A percentile compares a stretch with the other conserved stretches of the same genome.
Evolutionary conservation across 1,140 invertebrate genomes (phyloP).

Genomic region (Trichogramma pretiosum): DNA sequence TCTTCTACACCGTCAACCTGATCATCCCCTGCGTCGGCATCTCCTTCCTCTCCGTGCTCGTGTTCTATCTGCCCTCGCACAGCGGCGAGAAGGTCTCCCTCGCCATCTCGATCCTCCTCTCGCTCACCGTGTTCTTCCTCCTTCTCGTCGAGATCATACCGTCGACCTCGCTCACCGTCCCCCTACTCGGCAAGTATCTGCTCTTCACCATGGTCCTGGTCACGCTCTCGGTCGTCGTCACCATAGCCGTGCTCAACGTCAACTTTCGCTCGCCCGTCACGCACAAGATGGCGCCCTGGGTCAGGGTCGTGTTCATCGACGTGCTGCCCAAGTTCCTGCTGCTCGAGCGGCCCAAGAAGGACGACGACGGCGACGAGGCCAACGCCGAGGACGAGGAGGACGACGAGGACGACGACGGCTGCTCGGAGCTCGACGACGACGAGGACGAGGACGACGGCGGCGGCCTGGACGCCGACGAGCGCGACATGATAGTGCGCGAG

Average conservation of each 20-base stretch:
- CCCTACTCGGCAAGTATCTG: slow-evolving; percentile 94
- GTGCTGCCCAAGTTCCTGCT: slow-evolving; percentile 77
- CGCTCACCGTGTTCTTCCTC: slow-evolving; percentile 97
- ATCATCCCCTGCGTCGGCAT: slow-evolving; percentile 95
- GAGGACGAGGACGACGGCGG: slow-evolving; percentile 53
- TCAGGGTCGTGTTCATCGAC: slow-evolving; percentile 79
- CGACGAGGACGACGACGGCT: slow-evolving; percentile 35
- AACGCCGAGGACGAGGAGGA: slow-evolving; percentile 43
- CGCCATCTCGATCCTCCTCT: slow-evolving; percentile 96
- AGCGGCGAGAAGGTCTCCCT: slow-evolving; percentile 96
- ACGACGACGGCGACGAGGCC: slow-evolving; percentile 58
- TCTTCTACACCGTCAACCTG: slow-evolving; percentile 95
- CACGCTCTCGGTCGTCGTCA: slow-evolving; percentile 94
- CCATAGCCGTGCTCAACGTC: slow-evolving; percentile 95
- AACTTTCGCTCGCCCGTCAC: slow-evolving; percentile 98
- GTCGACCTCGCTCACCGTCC: slow-evolving; percentile 96
- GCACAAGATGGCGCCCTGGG: slow-evolving; percentile 88
- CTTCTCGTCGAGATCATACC: slow-evolving; percentile 97
- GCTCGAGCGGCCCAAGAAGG: slow-evolving; percentile 73
- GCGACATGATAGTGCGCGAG: too few species aligned
- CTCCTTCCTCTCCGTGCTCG: slow-evolving; percentile 93
- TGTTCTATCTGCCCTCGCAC: slow-evolving; percentile 97
- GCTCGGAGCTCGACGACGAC: too few species aligned
- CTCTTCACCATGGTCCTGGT: slow-evolving; percentile 99
- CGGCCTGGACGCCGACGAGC: slow-evolving; percentile 54